Percentiles rank a stretch among this genome's conserved stretches.
phyloP scores from a whole-genome alignment of 2,888 invertebrate species.

The Drosophila pseudotakahashii region DNA sequence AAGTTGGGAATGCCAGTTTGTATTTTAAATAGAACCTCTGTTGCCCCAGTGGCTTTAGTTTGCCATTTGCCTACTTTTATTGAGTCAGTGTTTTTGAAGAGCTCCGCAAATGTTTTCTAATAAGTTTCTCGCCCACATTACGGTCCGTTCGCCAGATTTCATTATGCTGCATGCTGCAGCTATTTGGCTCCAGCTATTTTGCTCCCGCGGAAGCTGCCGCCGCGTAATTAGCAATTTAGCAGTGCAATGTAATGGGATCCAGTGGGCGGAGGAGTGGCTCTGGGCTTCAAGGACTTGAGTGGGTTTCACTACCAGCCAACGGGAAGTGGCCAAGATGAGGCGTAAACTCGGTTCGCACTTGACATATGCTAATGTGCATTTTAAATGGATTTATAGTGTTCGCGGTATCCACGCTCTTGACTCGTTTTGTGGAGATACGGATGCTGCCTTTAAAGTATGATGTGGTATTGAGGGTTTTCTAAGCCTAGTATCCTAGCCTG shows the following conservation, averaged over 20 bases:
- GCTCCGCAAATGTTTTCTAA: slow-evolving; percentile 8
- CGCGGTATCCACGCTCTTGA: slow-evolving; percentile 39
- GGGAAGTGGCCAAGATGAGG: slow-evolving; percentile 11
- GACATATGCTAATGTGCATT: slow-evolving; percentile 65
- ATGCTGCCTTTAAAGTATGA: slow-evolving; percentile 6
- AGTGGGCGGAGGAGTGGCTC: background rate
- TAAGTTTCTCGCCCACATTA: background rate
- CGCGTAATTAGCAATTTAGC: slow-evolving; percentile 68
- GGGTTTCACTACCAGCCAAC: slow-evolving; percentile 53
- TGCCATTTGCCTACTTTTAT: background rate
- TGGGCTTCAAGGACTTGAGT: slow-evolving; percentile 51
- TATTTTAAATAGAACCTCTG: background rate
- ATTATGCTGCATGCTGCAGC: slow-evolving; percentile 63
- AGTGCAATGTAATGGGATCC: slow-evolving; percentile 39
- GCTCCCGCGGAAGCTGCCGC: slow-evolving; percentile 55
- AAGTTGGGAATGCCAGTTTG: background rate
- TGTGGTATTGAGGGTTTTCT: background rate
- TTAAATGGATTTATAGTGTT: slow-evolving; percentile 52
- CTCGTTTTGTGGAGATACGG: background rate
- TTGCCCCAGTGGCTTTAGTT: background rate
- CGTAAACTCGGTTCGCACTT: slow-evolving; percentile 56
- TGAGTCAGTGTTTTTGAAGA: slow-evolving; percentile 6
- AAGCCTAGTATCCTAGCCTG: background rate
- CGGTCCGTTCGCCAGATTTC: slow-evolving; percentile 56
- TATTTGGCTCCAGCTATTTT: too few relatives aligned